phyloP scores from a whole-genome alignment of 2,113 vertebrate species.

The Thalassarche chlororhynchos region DNA sequence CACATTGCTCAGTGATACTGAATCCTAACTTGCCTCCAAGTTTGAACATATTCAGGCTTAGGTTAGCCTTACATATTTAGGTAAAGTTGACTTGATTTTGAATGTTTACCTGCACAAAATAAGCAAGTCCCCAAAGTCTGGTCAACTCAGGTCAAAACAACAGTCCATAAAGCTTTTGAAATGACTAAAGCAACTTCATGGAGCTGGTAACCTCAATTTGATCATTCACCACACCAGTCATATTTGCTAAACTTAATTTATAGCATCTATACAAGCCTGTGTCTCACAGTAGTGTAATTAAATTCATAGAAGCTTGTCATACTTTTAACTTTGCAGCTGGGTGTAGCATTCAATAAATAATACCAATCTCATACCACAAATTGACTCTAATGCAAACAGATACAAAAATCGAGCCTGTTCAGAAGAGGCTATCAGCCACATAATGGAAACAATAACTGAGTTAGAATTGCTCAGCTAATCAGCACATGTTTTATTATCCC shows the following conservation, averaged over 20 bases:
- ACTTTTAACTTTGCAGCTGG: constrained; percentile 45
- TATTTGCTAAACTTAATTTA: constrained; percentile 43
- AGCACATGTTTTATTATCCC: constrained; percentile 11
- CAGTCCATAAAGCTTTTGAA: neutral
- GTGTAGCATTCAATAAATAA: constrained; percentile 56
- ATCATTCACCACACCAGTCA: constrained; percentile 11
- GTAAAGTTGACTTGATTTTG: neutral
- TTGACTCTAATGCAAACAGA: constrained; percentile 65
- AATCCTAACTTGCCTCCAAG: neutral
- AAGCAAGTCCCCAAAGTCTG: neutral
- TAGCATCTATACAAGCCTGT: neutral
- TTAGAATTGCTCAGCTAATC: constrained; percentile 61
- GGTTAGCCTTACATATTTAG: neutral
- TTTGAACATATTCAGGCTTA: neutral
- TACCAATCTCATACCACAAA: constrained; percentile 51
- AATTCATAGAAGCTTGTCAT: constrained; percentile 48
- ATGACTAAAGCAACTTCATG: neutral
- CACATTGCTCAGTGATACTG: neutral
- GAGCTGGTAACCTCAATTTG: neutral
- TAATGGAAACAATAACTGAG: constrained; percentile 49
- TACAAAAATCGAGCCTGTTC: constrained; percentile 55
- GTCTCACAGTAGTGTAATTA: constrained; percentile 37
- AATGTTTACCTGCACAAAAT: neutral
- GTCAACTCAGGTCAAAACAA: neutral
- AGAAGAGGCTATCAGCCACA: constrained; percentile 33